Conservation (phyloP, 1,140 invertebrate species). For the Pseudobourletiella spinata region DNA sequence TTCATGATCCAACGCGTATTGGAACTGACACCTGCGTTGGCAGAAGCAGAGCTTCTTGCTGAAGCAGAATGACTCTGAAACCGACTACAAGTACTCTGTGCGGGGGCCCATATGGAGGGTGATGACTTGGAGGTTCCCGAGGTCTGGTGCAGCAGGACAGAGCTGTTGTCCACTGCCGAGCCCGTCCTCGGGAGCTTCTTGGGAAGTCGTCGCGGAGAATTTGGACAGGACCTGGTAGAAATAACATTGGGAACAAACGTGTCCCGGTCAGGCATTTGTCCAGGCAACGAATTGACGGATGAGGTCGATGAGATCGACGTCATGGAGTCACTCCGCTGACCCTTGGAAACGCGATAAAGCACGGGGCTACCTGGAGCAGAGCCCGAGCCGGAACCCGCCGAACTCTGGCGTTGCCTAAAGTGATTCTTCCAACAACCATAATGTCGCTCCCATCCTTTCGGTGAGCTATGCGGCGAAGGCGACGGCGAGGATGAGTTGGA, state of each 20-base stretch:
- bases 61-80: conserved; percentile 12
- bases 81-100: conserved; percentile 6
- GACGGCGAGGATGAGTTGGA: conserved; percentile 1
- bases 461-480: conserved; percentile 17
- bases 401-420: conserved; percentile 11
- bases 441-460: conserved; percentile 30
- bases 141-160: not conserved
- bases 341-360: conserved; percentile 24
- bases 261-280: conserved; percentile 13
- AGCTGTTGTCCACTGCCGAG: not conserved
- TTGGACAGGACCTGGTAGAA: conserved; percentile 25
- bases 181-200: conserved; percentile 24
- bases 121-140: conserved; percentile 9
- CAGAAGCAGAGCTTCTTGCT: not conserved
- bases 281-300: conserved; percentile 28
- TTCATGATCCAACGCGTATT: conserved; percentile 36
- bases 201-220: conserved; percentile 21
- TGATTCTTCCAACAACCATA: conserved; percentile 35
- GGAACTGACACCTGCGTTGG: conserved; percentile 4
- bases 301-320: conserved; percentile 30
- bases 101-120: not conserved
- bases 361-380: conserved; percentile 32
- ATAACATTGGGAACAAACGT: not conserved
- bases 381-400: conserved; percentile 11
- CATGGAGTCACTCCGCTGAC: conserved; percentile 27